Evolutionary conservation across 2,113 vertebrate species (phyloP).

Genomic region (Eira barbara): DNA sequence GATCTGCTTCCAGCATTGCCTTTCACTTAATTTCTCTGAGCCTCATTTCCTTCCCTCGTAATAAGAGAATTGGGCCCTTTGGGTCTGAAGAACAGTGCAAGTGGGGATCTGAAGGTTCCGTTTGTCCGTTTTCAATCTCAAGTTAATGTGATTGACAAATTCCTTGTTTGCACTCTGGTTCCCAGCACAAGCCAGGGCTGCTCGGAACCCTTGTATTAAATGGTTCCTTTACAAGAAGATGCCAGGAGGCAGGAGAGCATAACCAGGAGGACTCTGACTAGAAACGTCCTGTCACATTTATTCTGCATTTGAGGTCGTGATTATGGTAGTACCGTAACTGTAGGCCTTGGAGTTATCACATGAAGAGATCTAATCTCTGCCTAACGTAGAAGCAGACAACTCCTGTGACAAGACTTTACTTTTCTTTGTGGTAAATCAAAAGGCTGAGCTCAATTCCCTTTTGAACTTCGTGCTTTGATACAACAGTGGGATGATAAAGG

Average conservation of each 20-base stretch:
- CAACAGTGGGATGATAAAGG: neutral
- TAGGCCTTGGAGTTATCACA: neutral
- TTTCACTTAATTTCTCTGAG: neutral
- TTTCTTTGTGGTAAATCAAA: neutral
- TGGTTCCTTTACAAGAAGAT: neutral
- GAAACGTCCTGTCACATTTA: neutral
- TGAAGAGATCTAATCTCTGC: neutral
- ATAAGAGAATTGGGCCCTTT: neutral
- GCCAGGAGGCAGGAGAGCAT: neutral
- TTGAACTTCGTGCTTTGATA: neutral
- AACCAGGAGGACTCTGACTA: neutral
- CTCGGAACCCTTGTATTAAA: neutral
- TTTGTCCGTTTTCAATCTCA: neutral
- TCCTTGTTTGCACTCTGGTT: neutral
- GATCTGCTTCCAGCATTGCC: neutral
- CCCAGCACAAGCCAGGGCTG: neutral
- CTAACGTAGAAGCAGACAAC: neutral
- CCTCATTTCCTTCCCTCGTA: neutral
- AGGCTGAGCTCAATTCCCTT: neutral
- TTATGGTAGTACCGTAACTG: rapidly evolving
- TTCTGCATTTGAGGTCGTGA: neutral
- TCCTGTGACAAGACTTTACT: neutral
- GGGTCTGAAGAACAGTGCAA: neutral
- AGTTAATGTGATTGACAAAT: neutral
- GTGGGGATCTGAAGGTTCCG: neutral